Base-by-base conservation (phyloP, 2,113 vertebrate species). In the Anhinga rufa region DNA sequence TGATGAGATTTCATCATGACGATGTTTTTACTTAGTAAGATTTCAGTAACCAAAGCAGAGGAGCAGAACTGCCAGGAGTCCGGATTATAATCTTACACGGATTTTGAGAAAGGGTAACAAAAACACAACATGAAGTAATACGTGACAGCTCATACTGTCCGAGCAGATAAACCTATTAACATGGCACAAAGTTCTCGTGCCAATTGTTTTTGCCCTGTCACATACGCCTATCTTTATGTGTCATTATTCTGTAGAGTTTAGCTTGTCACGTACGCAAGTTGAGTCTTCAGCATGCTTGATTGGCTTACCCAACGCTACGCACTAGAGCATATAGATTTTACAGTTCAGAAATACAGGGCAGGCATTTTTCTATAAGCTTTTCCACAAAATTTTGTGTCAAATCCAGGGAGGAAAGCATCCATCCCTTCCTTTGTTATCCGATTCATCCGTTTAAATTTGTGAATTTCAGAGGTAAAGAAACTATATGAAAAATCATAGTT, bases 101-200 rank as follows among this genome's bases (percentile, higher is more conserved):
- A n/a, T 61, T 77, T 38, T 3, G 60, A 46, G 57, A 60, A 57
- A 49, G 65, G 81, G 36, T 38, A 16, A 83, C 64, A 71, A 44
- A 48, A 72, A 9, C 83, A 48, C 4, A n/a, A 84, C 38, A 51
- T n/a, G 31, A 5, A 72, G 81, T 17, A 38, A 29, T 44, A 89
- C 34, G 36, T 17, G 82, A 82, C 80, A 90, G 85, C 85, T 94
- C 82, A 66, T 1, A 42, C 92, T 75, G 92, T 11, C 88, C 77
- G 1, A 81, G 92, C 85, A 91, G 74, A 95, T 80, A 89, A 95
- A 90, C 61, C 90, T 40, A 75, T 97, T 87, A 79, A 93, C 40
- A 51, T 9, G 1, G 31, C 12, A 71, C 65, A 81, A 92, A 92
- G 69, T 86, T 86, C 78, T 48, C 2, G 0, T 57, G 83, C 69